phyloP scores from a whole-genome alignment of 1,140 invertebrate genomes.

The Drosophila ercepeae region DNA sequence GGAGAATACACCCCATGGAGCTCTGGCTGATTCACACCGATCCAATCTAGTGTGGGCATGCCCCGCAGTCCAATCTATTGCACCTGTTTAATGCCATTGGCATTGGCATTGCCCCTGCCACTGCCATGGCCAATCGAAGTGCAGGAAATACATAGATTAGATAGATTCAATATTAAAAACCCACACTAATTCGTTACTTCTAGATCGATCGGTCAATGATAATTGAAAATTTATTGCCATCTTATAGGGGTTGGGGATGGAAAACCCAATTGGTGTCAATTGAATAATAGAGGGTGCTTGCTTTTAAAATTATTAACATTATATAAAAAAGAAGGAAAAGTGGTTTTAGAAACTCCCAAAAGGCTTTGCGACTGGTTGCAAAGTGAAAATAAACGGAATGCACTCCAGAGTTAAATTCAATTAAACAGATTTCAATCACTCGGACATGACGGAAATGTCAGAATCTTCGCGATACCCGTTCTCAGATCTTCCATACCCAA shows the following conservation, averaged over 20 bases:
- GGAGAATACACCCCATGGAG: constrained; percentile 48
- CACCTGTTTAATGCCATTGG: constrained; percentile 44
- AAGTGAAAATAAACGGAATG: background rate
- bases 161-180: constrained; percentile 29
- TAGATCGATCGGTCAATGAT: background rate
- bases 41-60: constrained; percentile 10
- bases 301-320: no score
- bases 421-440: constrained; percentile 71
- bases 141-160: constrained; percentile 27
- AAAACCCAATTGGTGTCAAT: background rate
- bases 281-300: background rate
- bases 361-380: background rate
- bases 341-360: no score
- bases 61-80: constrained; percentile 5
- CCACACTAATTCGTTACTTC: background rate
- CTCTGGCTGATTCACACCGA: constrained; percentile 26
- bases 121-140: background rate
- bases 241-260: background rate
- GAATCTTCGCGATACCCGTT: constrained; percentile 32
- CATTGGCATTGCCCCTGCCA: constrained; percentile 21
- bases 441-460: constrained; percentile 75
- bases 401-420: constrained; percentile 49
- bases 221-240: background rate
- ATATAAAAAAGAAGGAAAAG: no score
- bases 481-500: background rate